These are phyloP conservation scores for Sinopyrophorus schimmeli DNA, from an alignment of 2,888 invertebrate genomes.

Conservation along the genomic window DNA sequence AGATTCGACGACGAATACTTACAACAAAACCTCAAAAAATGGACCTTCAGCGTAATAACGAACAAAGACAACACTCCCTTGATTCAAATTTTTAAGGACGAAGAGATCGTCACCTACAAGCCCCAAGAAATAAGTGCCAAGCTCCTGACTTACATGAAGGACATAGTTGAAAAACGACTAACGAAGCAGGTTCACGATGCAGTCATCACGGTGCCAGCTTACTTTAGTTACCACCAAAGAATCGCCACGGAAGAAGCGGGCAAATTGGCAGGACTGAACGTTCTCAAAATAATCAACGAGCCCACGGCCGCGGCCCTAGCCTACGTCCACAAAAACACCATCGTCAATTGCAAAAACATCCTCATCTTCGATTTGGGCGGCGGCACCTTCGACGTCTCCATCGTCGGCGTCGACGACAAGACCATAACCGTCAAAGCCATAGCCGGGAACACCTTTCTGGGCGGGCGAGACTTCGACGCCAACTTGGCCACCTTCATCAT, in stretches of 20 bases:
- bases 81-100: conserved; percentile 71
- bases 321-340: conserved; percentile 76
- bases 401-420: conserved; percentile 84
- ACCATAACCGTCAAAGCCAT: conserved; percentile 77
- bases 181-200: conserved; percentile 70
- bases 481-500: conserved; percentile 75
- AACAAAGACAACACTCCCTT: conserved; percentile 68
- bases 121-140: conserved; percentile 84
- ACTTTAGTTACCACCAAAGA: conserved; percentile 78
- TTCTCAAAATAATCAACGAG: conserved; percentile 86
- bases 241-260: conserved; percentile 90
- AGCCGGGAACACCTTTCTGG: conserved; percentile 78
- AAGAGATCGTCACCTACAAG: conserved; percentile 71
- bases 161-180: conserved; percentile 73
- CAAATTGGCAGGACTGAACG: conserved; percentile 79
- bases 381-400: conserved; percentile 90
- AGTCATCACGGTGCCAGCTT: conserved; percentile 78
- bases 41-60: conserved; percentile 74
- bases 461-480: conserved; percentile 78
- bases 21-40: conserved; percentile 78
- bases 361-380: conserved; percentile 78
- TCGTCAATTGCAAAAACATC: conserved; percentile 71
- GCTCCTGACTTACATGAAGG: conserved; percentile 82
- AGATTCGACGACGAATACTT: conserved; percentile 74
- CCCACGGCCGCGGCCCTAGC: conserved; percentile 86